Percentiles rank a stretch among this genome's conserved stretches.
phyloP scores from a whole-genome alignment of 1,140 invertebrate genomes.

The Drosophila pseudoananassae region DNA sequence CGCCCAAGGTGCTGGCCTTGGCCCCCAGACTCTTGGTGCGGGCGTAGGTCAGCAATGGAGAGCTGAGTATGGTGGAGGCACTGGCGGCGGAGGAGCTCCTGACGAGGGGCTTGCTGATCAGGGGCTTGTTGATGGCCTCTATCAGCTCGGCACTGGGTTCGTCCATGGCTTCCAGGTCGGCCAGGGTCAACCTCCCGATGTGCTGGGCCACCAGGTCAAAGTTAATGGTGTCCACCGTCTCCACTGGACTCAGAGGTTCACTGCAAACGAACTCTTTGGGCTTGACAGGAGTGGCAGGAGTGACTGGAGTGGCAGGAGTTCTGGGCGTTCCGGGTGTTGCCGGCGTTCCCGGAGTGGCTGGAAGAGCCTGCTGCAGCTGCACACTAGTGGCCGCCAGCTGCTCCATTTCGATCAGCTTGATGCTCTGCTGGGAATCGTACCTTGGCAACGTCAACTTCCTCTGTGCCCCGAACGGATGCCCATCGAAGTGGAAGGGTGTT shows the following conservation, averaged over 20 bases:
- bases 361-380: slow-evolving; percentile 43
- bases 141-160: slow-evolving; percentile 40
- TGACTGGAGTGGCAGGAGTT: slow-evolving; percentile 1
- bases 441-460: slow-evolving; percentile 57
- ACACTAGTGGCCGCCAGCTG: slow-evolving; percentile 65
- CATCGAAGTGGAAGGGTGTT: slow-evolving; percentile 62
- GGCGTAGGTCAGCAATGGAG: slow-evolving; percentile 70
- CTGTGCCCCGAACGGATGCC: slow-evolving; percentile 30
- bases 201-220: slow-evolving; percentile 69
- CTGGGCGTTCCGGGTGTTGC: slow-evolving; percentile 8
- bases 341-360: slow-evolving; percentile 24
- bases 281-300: slow-evolving; percentile 8
- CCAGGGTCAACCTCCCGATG: slow-evolving; percentile 57
- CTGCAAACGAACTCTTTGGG: slow-evolving; percentile 71
- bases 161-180: slow-evolving; percentile 38
- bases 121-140: slow-evolving; percentile 71
- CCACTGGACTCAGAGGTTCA: slow-evolving; percentile 63
- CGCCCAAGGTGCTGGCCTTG: slow-evolving; percentile 68
- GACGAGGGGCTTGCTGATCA: slow-evolving; percentile 69
- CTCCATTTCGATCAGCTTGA: slow-evolving; percentile 75
- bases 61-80: slow-evolving; percentile 44
- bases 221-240: slow-evolving; percentile 66
- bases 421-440: slow-evolving; percentile 67
- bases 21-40: slow-evolving; percentile 69
- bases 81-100: slow-evolving; percentile 71